Conservation (phyloP, 2,888 invertebrate genomes). For the Galerucella pusilla region DNA sequence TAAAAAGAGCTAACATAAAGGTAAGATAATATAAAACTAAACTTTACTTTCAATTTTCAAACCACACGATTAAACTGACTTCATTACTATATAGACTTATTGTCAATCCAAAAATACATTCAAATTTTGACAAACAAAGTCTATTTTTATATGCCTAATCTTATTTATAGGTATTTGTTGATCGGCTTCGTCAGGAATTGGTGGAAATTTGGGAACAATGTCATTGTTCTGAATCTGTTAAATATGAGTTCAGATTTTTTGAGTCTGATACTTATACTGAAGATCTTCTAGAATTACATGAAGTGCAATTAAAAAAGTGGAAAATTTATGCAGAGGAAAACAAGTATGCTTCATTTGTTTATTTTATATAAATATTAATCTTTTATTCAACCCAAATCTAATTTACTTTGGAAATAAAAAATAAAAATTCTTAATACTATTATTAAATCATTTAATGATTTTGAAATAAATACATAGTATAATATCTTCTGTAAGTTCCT, state of each 20-base stretch:
- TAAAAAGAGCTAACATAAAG: constrained; percentile 82
- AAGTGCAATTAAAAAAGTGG: constrained; percentile 79
- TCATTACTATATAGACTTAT: too few relatives aligned
- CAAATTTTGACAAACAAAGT: too few relatives aligned
- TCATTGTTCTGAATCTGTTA: constrained; percentile 72
- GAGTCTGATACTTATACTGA: constrained; percentile 79
- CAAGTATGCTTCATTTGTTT: constrained; percentile 64
- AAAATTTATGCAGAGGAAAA: constrained; percentile 74
- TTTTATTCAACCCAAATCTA: too few relatives aligned
- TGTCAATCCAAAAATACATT: too few relatives aligned
- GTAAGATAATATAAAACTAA: constrained; percentile 65
- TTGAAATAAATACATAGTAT: too few relatives aligned
- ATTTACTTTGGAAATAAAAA: too few relatives aligned
- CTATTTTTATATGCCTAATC: background rate
- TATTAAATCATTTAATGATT: too few relatives aligned
- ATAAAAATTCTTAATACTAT: too few relatives aligned
- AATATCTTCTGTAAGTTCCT: too few relatives aligned
- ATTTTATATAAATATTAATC: too few relatives aligned
- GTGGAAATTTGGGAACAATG: constrained; percentile 81
- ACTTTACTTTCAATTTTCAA: too few relatives aligned
- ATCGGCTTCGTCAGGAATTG: constrained; percentile 78
- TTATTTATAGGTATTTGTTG: constrained; percentile 66
- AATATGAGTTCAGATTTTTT: constrained; percentile 73
- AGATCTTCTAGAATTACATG: constrained; percentile 82
- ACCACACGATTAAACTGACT: too few relatives aligned